phyloP scores from a whole-genome alignment of 2,888 invertebrate genomes.

The Meteorus cinctellus region DNA sequence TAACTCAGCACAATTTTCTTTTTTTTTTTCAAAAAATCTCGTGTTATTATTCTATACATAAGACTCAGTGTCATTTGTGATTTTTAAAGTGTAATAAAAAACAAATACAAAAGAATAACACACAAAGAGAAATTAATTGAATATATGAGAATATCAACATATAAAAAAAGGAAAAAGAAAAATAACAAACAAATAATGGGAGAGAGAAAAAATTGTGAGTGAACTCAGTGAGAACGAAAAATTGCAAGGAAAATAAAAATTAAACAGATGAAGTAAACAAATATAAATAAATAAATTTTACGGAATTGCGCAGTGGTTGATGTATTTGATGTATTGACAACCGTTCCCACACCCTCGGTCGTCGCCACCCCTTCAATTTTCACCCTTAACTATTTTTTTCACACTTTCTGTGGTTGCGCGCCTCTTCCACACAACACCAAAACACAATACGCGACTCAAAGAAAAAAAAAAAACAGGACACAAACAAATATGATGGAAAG shows the following conservation, averaged over 20 bases:
- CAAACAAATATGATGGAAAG: conserved; percentile 46
- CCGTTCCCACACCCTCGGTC: not conserved
- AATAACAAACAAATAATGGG: not conserved
- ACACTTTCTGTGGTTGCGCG: not conserved
- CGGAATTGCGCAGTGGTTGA: not conserved
- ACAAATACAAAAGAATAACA: not conserved
- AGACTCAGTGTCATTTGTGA: not conserved
- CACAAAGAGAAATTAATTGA: not conserved
- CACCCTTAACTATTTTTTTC: not conserved
- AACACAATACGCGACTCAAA: conserved; percentile 5
- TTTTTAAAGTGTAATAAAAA: not conserved
- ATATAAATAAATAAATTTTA: not conserved
- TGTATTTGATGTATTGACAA: not conserved
- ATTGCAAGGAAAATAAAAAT: not conserved
- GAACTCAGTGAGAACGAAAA: not conserved
- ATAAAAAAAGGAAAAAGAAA: not conserved
- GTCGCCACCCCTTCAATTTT: too few species aligned
- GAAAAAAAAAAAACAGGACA: too few species aligned
- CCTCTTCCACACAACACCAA: not conserved
- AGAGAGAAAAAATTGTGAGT: not conserved
- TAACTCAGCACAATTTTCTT: not conserved
- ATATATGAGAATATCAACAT: not conserved
- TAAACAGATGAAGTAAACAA: not conserved
- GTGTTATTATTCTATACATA: not conserved
- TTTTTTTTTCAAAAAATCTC: not conserved